phyloP scores from a whole-genome alignment of 2,113 vertebrate genomes.

The Cephalopholis sonnerati region DNA sequence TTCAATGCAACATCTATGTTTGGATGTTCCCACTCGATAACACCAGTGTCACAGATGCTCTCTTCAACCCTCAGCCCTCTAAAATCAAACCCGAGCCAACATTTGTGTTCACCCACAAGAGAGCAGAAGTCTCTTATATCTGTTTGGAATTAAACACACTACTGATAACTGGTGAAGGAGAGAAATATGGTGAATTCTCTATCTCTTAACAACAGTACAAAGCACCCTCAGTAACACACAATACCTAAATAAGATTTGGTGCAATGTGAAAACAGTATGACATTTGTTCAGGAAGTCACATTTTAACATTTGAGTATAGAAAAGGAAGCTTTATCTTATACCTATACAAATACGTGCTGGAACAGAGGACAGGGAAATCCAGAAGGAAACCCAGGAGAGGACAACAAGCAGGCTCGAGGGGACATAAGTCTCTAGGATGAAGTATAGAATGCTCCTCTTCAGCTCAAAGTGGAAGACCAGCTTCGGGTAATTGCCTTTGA shows the following conservation, averaged over 20 bases:
- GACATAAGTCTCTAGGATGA: conserved; percentile 93
- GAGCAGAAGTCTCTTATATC: background rate
- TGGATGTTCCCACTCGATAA: conserved; percentile 1
- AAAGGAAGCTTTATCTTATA: conserved; percentile 58
- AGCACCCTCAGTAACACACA: background rate
- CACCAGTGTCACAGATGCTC: conserved; percentile 21
- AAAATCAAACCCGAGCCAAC: background rate
- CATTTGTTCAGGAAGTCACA: background rate
- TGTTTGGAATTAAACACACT: background rate
- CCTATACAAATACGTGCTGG: conserved; percentile 94
- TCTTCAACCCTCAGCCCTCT: background rate
- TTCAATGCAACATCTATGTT: conserved; percentile 15
- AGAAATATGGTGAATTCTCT: background rate
- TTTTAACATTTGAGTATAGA: background rate
- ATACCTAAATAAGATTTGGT: background rate
- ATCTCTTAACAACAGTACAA: background rate
- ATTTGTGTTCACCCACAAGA: background rate
- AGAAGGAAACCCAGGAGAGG: conserved; percentile 94
- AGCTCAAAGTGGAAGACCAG: conserved; percentile 93
- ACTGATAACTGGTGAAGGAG: background rate
- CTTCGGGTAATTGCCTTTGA: conserved; percentile 88
- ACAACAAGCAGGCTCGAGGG: conserved; percentile 92
- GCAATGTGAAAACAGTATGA: background rate
- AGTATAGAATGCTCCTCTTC: conserved; percentile 93
- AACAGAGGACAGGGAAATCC: conserved; percentile 94